A percentile compares a stretch with the other conserved stretches of the same genome.
Evolutionary conservation across 2,113 vertebrate genomes (phyloP).

Genomic region (Mionectes macconnelli): DNA sequence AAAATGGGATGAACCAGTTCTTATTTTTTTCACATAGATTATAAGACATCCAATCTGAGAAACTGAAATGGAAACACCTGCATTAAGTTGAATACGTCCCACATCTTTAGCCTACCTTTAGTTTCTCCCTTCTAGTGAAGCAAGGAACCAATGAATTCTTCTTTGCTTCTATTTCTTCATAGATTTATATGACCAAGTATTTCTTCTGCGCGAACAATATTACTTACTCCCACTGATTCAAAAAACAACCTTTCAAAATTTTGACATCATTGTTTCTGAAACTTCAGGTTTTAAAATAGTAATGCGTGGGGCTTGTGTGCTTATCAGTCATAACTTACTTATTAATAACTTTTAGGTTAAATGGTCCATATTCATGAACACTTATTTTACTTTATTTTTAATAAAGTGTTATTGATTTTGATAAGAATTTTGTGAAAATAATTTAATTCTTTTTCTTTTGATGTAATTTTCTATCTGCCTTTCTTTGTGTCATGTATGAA

Average conservation of each 20-base stretch:
- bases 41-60: not conserved
- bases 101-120: not conserved
- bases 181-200: not conserved
- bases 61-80: not conserved
- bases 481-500: not conserved
- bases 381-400: not conserved
- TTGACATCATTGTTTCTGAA: not conserved
- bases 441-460: not conserved
- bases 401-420: not conserved
- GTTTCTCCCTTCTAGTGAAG: not conserved
- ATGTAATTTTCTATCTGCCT: not conserved
- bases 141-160: not conserved
- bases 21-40: not conserved
- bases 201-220: not conserved
- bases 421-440: not conserved
- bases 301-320: not conserved
- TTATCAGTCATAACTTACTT: not conserved
- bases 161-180: not conserved
- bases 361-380: not conserved
- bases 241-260: not conserved
- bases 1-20: not conserved
- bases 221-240: not conserved
- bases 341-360: not conserved
- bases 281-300: not conserved
- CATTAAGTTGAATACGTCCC: not conserved